Evolutionary conservation across 2,797 vertebrate species (phyloP), one percentile per base, ranked within the genome.

Genomic region (Clamator glandarius): DNA sequence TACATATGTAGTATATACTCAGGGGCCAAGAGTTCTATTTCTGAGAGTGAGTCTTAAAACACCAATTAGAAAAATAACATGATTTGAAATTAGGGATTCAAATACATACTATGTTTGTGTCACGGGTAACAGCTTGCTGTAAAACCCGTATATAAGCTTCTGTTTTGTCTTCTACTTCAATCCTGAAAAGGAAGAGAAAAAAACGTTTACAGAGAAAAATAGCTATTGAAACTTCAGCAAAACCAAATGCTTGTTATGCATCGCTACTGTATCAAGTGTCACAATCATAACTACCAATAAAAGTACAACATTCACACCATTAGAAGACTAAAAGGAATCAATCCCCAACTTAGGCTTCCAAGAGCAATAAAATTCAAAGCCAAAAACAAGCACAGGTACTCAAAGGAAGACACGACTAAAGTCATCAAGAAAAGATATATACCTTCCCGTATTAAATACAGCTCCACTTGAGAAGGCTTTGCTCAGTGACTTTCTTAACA

Each of bases 141-240:
- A 99, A 96, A 48, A 97, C 98, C 92, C 96, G 98, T 68, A 99
- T 95, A 52, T 99, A 98, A 88, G 98, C 97, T 90, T 99, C 99
- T 31, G 98, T 98, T 54, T 98, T 97, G 77, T 99, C 99, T 5
- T 99, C 98, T 39, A 99, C 99, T 96, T 99, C 98, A 54, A 99
- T 95, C 98, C 99, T 98, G 84, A 46, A 90, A 87, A 94, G 62
- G 36, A 33, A 74, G 17, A 76, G 4, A 51, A 70, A 80, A n/a
- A 81, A 85, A 84, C 8, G 11, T 5, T 90, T 68, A 48, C 20
- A 68, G 31, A 23, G 75, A 41, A 73, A 33, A 25, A 19, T 1
- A 86, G 66, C 42, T 76, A 59, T 0, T 72, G 44, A 82, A 92
- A 81, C 13, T 62, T 74, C 20, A 91, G 13, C 42, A 85, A 68